Conservation (phyloP, 1,140 invertebrate species). For the Mamestra configurata region DNA sequence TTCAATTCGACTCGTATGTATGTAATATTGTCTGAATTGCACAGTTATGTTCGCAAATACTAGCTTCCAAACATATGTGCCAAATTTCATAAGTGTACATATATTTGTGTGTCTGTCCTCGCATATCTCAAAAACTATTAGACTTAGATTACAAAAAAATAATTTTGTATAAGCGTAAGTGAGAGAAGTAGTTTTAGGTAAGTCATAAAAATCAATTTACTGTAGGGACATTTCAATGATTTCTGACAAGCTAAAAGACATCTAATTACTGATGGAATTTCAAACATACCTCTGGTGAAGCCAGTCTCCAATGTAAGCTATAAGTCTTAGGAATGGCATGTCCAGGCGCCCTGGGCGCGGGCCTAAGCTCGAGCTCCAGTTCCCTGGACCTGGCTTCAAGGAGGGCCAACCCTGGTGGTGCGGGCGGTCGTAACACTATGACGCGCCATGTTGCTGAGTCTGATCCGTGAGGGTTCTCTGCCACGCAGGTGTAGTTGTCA, state of each 20-base stretch:
- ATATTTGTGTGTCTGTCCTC: no score
- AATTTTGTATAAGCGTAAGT: no score
- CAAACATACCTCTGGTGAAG: slow-evolving; percentile 76
- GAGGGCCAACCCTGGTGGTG: slow-evolving; percentile 90
- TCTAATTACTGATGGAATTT: not conserved
- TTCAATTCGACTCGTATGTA: no score
- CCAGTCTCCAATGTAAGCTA: slow-evolving; percentile 80
- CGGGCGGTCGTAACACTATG: slow-evolving; percentile 92
- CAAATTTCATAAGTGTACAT: no score
- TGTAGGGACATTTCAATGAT: no score
- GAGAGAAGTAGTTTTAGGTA: no score
- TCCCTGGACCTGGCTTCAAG: slow-evolving; percentile 90
- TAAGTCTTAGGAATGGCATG: slow-evolving; percentile 80
- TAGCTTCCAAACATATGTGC: no score
- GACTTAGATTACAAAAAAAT: no score
- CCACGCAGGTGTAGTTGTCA: slow-evolving; percentile 96
- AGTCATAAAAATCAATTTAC: no score
- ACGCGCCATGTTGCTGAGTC: slow-evolving; percentile 94
- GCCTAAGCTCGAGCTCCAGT: slow-evolving; percentile 90
- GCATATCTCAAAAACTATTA: no score
- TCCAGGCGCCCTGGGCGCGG: slow-evolving; percentile 82
- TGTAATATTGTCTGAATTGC: no score
- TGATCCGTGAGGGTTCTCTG: slow-evolving; percentile 94
- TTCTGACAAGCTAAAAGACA: not conserved
- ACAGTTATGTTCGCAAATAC: no score